Evolutionary conservation across 2,888 invertebrate genomes (phyloP).

Genomic region (Ochlodes sylvanus): DNA sequence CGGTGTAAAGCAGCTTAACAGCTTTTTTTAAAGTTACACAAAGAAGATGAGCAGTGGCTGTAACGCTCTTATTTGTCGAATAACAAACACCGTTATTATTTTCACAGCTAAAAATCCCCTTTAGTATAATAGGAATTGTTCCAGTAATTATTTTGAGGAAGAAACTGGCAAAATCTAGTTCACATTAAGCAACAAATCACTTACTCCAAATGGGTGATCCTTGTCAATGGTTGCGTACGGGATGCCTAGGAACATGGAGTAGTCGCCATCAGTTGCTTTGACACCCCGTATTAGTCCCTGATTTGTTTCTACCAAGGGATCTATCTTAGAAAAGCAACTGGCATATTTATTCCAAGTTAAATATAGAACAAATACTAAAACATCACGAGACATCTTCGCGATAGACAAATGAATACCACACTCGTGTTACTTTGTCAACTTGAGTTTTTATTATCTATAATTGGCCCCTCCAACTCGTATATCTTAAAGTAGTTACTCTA

Average conservation of each 20-base stretch:
- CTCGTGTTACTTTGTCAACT: not conserved
- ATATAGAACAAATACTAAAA: constrained; percentile 2
- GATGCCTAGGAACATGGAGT: constrained; percentile 56
- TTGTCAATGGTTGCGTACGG: constrained; percentile 53
- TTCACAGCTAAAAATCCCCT: too few species aligned
- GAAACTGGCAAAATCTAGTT: too few species aligned
- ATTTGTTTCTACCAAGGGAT: constrained; percentile 46
- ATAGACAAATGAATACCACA: constrained; percentile 2
- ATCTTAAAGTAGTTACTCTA: too few species aligned
- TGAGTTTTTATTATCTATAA: constrained; percentile 4
- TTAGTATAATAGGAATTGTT: too few species aligned
- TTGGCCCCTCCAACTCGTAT: too few species aligned
- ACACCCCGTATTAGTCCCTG: constrained; percentile 51
- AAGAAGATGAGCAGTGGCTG: too few species aligned
- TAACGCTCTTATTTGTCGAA: too few species aligned
- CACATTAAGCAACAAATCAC: constrained; percentile 30
- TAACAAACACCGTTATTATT: too few species aligned
- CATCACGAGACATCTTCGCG: constrained; percentile 12
- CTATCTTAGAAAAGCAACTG: constrained; percentile 14
- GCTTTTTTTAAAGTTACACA: too few species aligned
- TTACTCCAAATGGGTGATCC: constrained; percentile 57
- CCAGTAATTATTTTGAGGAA: too few species aligned
- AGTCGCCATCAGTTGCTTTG: constrained; percentile 51
- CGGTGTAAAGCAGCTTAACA: too few species aligned
- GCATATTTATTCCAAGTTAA: not conserved